phyloP scores from a whole-genome alignment of 2,888 invertebrate species.

The Hemaris fuciformis region DNA sequence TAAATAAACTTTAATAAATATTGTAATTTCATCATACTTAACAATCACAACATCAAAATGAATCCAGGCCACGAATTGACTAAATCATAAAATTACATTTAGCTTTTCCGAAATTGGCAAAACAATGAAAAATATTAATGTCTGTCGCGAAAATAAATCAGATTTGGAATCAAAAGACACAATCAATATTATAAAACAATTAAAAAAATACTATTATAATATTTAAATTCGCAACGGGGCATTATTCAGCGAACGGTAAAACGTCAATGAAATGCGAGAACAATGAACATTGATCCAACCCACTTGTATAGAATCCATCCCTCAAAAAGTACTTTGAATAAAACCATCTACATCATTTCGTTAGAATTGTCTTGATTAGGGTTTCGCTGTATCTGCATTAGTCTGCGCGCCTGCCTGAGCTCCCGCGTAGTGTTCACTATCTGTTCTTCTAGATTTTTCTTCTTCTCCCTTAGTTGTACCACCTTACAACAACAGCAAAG shows the following conservation, averaged over 20 bases:
- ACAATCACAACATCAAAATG: too few relatives aligned
- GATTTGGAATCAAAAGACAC: too few relatives aligned
- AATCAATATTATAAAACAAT: too few relatives aligned
- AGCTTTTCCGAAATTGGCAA: too few relatives aligned
- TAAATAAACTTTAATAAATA: too few relatives aligned
- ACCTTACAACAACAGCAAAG: conserved; percentile 40
- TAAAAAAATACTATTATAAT: background rate
- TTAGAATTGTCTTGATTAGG: background rate
- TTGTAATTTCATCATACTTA: too few relatives aligned
- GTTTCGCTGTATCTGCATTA: conserved; percentile 30
- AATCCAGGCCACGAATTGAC: too few relatives aligned
- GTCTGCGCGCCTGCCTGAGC: conserved; percentile 50
- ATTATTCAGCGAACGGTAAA: background rate
- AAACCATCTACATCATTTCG: background rate
- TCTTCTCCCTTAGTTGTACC: conserved; percentile 48
- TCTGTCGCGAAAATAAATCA: too few relatives aligned
- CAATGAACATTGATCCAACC: background rate
- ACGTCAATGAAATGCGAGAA: background rate
- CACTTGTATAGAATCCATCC: background rate
- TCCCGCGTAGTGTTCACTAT: conserved; percentile 42
- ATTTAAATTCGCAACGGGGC: too few relatives aligned
- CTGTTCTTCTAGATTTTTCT: conserved; percentile 45
- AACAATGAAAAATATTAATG: too few relatives aligned
- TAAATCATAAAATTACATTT: too few relatives aligned
- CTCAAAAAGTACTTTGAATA: background rate